Base-by-base conservation (phyloP, 2,113 vertebrate genomes). In the Lepus americanus region DNA sequence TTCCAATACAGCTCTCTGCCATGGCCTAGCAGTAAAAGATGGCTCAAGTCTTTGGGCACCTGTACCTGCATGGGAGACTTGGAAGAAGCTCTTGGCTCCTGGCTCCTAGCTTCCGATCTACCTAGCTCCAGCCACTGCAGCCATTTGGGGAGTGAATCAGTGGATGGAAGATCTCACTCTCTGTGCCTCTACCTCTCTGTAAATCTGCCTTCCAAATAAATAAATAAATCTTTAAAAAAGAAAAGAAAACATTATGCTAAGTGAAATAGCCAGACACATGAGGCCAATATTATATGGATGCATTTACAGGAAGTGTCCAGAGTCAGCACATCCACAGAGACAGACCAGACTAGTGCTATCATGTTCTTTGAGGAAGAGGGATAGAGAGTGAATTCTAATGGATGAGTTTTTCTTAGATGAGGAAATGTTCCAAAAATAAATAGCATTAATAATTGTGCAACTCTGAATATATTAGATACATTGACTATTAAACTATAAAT, bases 401-500 rank as follows among this genome's bases (percentile, higher is more conserved):
- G 51, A 22, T 10, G 61, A 19, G 20, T 29, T 76, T 73, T 16
- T 67, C 69, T 12, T 2, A 14, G n/a, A 27, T 53, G 12, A 86
- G 76, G n/a, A 84, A 81, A 92, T 89, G 29, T 31, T 49, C 74
- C 81, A 94, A 92, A 92, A 70, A 76, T 82, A 83, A 78, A 82
- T 69, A 44, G 7, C 7, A 36, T 33, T 59, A 31, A 69, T 69
- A 12, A 19, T n/a, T 86, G 27, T 33, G 86, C 55, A 86, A 55
- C 39, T 92, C 17, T 76, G 59, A 55, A 55, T 81, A 76, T 64
- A 92, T 89, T 89, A 81, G 81, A 89, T 25, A 20, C 80, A 80
- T 55, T 74, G 31, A 87, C 73, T 31, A 53, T 9, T 61, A 51
- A 2, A 59, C 8, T 78, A 82, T 73, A 49, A 87, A 51, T 72